Percentiles rank a stretch among this genome's conserved stretches.
These are phyloP conservation scores for Hycleus phaleratus DNA, from an alignment of 1,140 invertebrate genomes.

Conservation along the genomic window DNA sequence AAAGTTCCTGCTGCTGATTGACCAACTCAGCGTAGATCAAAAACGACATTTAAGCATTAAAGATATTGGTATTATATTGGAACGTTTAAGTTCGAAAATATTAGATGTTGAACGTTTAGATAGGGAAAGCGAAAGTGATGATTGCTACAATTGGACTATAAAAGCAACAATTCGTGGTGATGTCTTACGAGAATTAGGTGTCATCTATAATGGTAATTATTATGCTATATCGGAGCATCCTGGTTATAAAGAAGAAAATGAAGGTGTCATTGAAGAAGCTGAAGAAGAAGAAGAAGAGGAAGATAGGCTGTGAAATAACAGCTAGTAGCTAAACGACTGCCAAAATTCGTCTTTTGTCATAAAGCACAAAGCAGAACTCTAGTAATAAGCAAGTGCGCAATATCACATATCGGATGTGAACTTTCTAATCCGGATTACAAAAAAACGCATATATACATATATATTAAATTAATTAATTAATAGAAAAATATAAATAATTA, in stretches of 20 bases:
- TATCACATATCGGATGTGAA: slow-evolving; percentile 37
- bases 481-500: too few species aligned
- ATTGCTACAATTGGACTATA: slow-evolving; percentile 90
- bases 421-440: too few species aligned
- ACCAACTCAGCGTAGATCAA: slow-evolving; percentile 85
- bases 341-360: slow-evolving; percentile 27
- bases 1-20: slow-evolving; percentile 85
- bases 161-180: slow-evolving; percentile 85
- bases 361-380: slow-evolving; percentile 33
- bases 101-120: slow-evolving; percentile 86
- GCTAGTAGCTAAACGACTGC: slow-evolving; percentile 37
- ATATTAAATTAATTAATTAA: too few species aligned
- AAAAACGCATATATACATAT: too few species aligned
- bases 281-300: slow-evolving; percentile 71
- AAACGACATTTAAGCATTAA: slow-evolving; percentile 86
- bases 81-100: slow-evolving; percentile 85
- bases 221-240: slow-evolving; percentile 92
- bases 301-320: slow-evolving; percentile 63
- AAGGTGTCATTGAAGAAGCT: slow-evolving; percentile 70
- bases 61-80: slow-evolving; percentile 90
- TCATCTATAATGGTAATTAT: slow-evolving; percentile 93
- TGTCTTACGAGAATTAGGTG: slow-evolving; percentile 78
- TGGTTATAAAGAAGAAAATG: slow-evolving; percentile 79
- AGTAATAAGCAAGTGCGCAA: slow-evolving; percentile 29
- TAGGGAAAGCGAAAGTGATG: slow-evolving; percentile 81